Evolutionary conservation across 2,888 invertebrate species (phyloP).

Genomic region (Antitype chi): DNA sequence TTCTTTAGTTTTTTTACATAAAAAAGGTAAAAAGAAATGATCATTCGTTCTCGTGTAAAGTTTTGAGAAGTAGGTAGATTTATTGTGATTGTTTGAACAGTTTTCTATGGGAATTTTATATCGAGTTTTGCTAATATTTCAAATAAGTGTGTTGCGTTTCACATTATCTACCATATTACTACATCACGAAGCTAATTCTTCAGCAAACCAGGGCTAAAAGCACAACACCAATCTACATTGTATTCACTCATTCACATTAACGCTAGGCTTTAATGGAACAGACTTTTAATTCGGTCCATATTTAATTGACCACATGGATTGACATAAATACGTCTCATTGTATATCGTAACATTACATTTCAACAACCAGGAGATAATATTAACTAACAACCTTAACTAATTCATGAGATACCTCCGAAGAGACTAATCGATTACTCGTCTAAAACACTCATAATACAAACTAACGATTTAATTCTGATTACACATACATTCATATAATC

Average conservation of each 20-base stretch:
- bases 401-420: constrained; percentile 84
- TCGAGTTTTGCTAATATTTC: constrained; percentile 15
- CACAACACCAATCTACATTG: constrained; percentile 73
- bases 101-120: constrained; percentile 15
- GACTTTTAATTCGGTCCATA: constrained; percentile 82
- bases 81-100: constrained; percentile 1
- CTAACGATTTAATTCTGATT: constrained; percentile 71
- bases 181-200: constrained; percentile 54
- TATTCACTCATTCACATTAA: constrained; percentile 75
- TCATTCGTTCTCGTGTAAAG: constrained; percentile 15
- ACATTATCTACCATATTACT: constrained; percentile 51
- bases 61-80: constrained; percentile 12
- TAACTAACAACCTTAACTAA: constrained; percentile 84
- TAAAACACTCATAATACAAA: constrained; percentile 78
- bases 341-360: constrained; percentile 80
- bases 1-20: constrained; percentile 20
- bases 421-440: constrained; percentile 78
- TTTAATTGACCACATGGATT: constrained; percentile 88
- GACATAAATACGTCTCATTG: constrained; percentile 80
- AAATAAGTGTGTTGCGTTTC: constrained; percentile 33
- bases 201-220: constrained; percentile 73
- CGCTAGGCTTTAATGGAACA: constrained; percentile 81
- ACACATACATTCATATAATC: constrained; percentile 69
- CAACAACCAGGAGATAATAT: constrained; percentile 88
- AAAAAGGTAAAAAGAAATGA: constrained; percentile 48